Percentiles rank a stretch among this genome's conserved stretches.
Evolutionary conservation across 2,113 vertebrate species (phyloP).

Genomic region (Hoplias malabaricus): DNA sequence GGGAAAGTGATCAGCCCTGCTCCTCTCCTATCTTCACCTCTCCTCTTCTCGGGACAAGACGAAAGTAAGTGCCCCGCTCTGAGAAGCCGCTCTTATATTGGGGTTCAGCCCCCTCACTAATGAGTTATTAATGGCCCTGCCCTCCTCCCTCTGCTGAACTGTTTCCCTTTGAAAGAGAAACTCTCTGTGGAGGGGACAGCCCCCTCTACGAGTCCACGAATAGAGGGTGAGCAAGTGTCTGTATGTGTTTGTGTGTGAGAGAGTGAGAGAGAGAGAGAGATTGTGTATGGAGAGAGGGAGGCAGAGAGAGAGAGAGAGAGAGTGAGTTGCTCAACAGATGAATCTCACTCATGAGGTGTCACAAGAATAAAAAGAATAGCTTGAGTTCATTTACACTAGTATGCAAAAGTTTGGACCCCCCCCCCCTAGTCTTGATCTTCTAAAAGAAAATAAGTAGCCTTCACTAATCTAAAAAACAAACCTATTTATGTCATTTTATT

Average conservation of each 20-base stretch:
- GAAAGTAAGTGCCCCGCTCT: conserved; percentile 57
- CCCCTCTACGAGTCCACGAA: conserved; percentile 30
- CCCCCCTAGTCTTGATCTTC: too few species aligned
- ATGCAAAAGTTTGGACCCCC: too few species aligned
- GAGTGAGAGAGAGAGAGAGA: neutral
- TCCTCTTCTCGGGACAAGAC: conserved; percentile 51
- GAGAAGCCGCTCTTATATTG: conserved; percentile 82
- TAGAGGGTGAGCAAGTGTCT: conserved; percentile 21
- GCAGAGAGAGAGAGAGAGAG: neutral
- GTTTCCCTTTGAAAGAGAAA: conserved; percentile 65
- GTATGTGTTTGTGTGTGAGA: conserved; percentile 43
- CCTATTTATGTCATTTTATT: too few species aligned
- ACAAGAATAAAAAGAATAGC: too few species aligned
- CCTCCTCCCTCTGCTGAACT: conserved; percentile 84
- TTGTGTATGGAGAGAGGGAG: conserved; percentile 7
- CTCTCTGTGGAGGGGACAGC: conserved; percentile 53
- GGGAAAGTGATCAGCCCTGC: neutral
- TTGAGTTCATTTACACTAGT: too few species aligned
- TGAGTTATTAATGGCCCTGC: conserved; percentile 97
- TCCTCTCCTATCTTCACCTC: too few species aligned
- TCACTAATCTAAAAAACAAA: too few species aligned
- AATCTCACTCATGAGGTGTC: neutral
- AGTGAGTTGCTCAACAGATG: neutral
- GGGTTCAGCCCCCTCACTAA: conserved; percentile 85
- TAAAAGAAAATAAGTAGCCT: too few species aligned